Evolutionary conservation across 2,888 invertebrate genomes (phyloP).

Genomic region (Brenthis hecate): DNA sequence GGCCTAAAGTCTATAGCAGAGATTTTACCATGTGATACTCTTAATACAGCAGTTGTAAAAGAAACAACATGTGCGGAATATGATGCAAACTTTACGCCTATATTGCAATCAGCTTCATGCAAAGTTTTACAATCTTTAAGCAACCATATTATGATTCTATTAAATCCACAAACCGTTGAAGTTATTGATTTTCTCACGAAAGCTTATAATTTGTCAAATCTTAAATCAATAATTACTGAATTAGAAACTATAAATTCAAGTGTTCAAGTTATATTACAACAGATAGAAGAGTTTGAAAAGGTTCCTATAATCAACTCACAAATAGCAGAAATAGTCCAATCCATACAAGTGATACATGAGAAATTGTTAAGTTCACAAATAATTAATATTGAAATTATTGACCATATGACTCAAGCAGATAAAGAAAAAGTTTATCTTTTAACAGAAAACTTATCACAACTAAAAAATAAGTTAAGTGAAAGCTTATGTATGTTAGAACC

Average conservation of each 20-base stretch:
- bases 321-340: conserved; percentile 63
- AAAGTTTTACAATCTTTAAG: conserved; percentile 65
- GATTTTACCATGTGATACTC: conserved; percentile 62
- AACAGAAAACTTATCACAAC: conserved; percentile 57
- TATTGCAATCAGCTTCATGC: conserved; percentile 46
- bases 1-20: conserved; percentile 81
- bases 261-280: conserved; percentile 66
- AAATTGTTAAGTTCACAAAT: conserved; percentile 64
- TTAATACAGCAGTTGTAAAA: conserved; percentile 58
- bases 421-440: conserved; percentile 62
- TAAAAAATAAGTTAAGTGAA: conserved; percentile 62
- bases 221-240: conserved; percentile 59
- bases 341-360: conserved; percentile 66
- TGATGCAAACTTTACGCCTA: conserved; percentile 41
- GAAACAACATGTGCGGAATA: conserved; percentile 52
- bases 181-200: conserved; percentile 65
- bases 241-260: conserved; percentile 59
- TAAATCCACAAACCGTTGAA: conserved; percentile 64
- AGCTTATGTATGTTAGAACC: conserved; percentile 60
- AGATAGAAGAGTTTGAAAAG: conserved; percentile 60
- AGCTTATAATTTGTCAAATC: conserved; percentile 61
- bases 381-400: conserved; percentile 68
- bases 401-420: conserved; percentile 64
- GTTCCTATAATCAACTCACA: conserved; percentile 50
- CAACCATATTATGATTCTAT: conserved; percentile 61